Evolutionary conservation across 1,140 invertebrate species (phyloP), one percentile per base, ranked within the genome.

Genomic region (Lepidurus apus): DNA sequence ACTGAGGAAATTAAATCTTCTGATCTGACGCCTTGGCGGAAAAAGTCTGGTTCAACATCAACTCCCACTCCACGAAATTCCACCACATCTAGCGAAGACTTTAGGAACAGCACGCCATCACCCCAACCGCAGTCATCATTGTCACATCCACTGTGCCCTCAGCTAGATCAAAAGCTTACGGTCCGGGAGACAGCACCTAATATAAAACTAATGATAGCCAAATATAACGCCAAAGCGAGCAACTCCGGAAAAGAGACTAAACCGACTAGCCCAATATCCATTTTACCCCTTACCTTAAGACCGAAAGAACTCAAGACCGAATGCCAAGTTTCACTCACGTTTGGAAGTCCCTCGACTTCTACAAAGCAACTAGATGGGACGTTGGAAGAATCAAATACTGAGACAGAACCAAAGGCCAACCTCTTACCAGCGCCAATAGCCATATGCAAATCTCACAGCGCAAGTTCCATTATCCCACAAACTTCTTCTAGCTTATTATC

Each of bases 191-290:
- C 90, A 8, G 88, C 90, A 1, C 90, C 90, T 1, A 89, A 88
- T 77, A 91, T 91, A 53, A 84, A 88, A 74, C 87, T 90, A 79
- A 91, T 91, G 89, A 89, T 91, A 80, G 89, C 88, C 77, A 86
- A 87, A 80, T 91, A 91, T 81, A 90, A 91, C 81, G 87, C 87
- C 82, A 88, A 87, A 80, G 85, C 88, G 21, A 87, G 87, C 77
- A 87, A 88, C 82, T 86, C 87, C 82, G 85, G 85, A 75, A 81
- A 84, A 77, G 85, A 84, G 13, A 74, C 78, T 21, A 73, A 79
- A 13, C 82, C 79, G 65, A 85, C 84, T 24, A 83, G 84, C 45
- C 85, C 85, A 75, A 89, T 88, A 81, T 88, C 42, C 42, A 74
- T 43, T 42, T 65, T 88, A 13, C 87, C 87, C 9, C 87, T 85